Base-by-base conservation (phyloP, 2,888 invertebrate species). In the Leucoptera coffeella region DNA sequence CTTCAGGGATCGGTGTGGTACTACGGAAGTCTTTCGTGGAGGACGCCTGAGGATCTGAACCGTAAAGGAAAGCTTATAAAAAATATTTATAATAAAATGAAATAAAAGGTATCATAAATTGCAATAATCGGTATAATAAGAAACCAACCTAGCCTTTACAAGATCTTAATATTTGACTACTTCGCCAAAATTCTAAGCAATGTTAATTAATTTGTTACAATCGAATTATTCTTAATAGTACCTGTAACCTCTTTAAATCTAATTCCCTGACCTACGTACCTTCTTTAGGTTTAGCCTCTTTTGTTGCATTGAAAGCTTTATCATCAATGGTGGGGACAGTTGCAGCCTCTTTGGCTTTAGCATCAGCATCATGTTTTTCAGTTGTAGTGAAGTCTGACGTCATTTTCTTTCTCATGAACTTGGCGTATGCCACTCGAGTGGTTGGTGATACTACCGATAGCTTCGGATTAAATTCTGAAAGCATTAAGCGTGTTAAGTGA, bases 351-450 rank as follows among this genome's bases (percentile, higher is more conserved):
- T 15, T 14, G n/a, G n/a, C n/a, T n/a, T n/a, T n/a, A n/a, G n/a
- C n/a, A n/a, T n/a, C n/a, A n/a, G n/a, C n/a, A n/a, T n/a, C n/a
- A n/a, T n/a, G 15, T 2, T 14, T 29, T 26, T 56, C 48, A 20
- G 42, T 42, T 12, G 46, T 49, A 6, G 43, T 39, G 35, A 69
- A 73, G 37, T 78, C 79, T 0, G 75, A 67, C 27, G 75, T 76
- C 35, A 82, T 73, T 54, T 84, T 82, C 45, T 75, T 79, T 33
- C 80, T 78, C 80, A 90, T 90, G 49, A 90, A 91, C 55, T 89
- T 90, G 27, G 87, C 88, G 40, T 90, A 90, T 0, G 90, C 90
- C 10, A 89, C 79, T 38, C 89, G 73, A 1, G 89, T 85, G 2
- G 82, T 80, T 1, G 85, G 83, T 2, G 87, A 80, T 2, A 88